Evolutionary conservation across 2,888 invertebrate species (phyloP).

Genomic region (Metopia argyrocephala): DNA sequence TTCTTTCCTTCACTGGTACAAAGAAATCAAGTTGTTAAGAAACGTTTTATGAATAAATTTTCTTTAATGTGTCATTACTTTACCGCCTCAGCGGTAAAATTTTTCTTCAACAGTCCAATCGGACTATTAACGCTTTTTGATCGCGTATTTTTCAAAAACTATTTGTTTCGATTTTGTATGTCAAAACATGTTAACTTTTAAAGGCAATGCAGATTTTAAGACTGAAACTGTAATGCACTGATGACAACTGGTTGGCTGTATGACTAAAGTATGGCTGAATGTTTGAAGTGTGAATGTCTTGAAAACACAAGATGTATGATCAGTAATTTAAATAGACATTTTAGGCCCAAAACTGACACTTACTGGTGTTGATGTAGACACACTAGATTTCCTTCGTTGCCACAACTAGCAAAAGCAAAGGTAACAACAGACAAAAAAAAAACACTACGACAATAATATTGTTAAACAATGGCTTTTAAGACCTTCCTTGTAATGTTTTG

Average conservation of each 20-base stretch:
- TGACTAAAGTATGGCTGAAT: neutral
- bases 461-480: constrained; percentile 6
- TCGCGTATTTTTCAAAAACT: constrained; percentile 54
- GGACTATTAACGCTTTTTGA: constrained; percentile 40
- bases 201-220: constrained; percentile 31
- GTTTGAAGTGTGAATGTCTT: constrained; percentile 60
- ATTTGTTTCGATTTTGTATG: constrained; percentile 62
- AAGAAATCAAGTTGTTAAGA: constrained; percentile 54
- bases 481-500: constrained; percentile 7
- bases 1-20: constrained; percentile 16
- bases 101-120: neutral
- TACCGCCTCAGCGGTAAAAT: constrained; percentile 19
- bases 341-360: constrained; percentile 62
- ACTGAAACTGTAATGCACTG: neutral
- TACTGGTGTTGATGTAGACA: constrained; percentile 57
- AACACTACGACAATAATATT: neutral
- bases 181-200: constrained; percentile 53
- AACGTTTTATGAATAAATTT: constrained; percentile 52
- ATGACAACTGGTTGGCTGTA: constrained; percentile 7
- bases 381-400: constrained; percentile 29
- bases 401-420: neutral
- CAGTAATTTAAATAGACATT: constrained; percentile 63
- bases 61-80: constrained; percentile 52
- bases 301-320: constrained; percentile 62
- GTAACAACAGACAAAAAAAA: constrained; percentile 1